Conservation (phyloP, 2,113 vertebrate genomes). For the Suncus etruscus region DNA sequence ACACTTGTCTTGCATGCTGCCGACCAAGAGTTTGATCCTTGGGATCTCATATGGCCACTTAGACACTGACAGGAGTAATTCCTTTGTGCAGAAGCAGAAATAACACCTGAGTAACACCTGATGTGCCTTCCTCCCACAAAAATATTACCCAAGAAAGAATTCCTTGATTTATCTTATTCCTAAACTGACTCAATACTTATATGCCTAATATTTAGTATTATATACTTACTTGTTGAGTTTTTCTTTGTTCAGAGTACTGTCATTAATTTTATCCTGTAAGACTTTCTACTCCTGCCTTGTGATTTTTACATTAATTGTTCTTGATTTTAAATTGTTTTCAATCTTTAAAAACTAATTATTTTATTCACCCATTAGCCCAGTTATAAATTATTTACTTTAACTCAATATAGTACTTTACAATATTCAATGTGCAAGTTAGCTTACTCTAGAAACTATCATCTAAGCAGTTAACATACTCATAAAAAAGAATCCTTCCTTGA, state of each 20-base stretch:
- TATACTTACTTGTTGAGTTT: not conserved
- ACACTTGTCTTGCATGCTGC: too few species aligned
- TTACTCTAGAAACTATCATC: not conserved
- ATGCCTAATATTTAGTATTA: not conserved
- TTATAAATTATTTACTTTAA: not conserved
- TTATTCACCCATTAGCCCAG: not conserved
- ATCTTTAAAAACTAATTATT: too few species aligned
- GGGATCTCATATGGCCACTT: too few species aligned
- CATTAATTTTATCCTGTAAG: not conserved
- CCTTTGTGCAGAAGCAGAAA: too few species aligned
- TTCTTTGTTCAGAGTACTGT: not conserved
- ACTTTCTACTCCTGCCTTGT: too few species aligned
- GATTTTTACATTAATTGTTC: too few species aligned
- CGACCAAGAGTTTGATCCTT: too few species aligned
- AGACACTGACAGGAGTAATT: too few species aligned
- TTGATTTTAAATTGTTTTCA: too few species aligned
- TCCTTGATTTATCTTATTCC: not conserved
- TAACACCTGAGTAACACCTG: too few species aligned
- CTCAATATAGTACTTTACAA: conserved; percentile 8
- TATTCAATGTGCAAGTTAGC: not conserved
- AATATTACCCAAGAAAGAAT: not conserved
- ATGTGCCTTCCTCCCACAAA: not conserved
- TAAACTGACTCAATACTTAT: not conserved
- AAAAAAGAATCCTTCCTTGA: conserved; percentile 31
- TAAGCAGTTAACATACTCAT: not conserved